Evolutionary conservation across 2,797 vertebrate species (phyloP).

Genomic region (Poeciliopsis turneri): DNA sequence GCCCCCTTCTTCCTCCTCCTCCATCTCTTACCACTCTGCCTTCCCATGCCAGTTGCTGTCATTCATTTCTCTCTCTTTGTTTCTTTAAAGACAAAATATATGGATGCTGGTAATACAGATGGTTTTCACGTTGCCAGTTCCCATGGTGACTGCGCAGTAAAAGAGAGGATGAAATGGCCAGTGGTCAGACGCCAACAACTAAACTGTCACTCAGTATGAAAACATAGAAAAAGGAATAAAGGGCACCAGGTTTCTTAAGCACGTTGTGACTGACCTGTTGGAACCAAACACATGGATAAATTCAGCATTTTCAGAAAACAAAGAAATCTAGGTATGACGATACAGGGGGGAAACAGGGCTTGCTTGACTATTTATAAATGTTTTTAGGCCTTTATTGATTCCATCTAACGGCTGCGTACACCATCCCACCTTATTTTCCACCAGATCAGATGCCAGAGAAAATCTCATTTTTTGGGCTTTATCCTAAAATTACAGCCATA

Average conservation of each 20-base stretch:
- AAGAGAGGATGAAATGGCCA: constrained; percentile 41
- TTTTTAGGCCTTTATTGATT: not conserved
- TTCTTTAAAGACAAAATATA: constrained; percentile 35
- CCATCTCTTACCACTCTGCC: constrained; percentile 1
- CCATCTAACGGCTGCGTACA: no score
- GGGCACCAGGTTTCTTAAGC: constrained; percentile 6
- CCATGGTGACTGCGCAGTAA: constrained; percentile 62
- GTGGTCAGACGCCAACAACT: constrained; percentile 28
- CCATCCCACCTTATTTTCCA: no score
- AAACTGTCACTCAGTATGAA: constrained; percentile 23
- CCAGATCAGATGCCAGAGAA: no score
- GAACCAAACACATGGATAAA: not conserved
- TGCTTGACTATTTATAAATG: constrained; percentile 3
- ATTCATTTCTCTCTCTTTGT: constrained; percentile 39
- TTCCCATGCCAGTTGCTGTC: constrained; percentile 22
- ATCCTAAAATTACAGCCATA: not conserved
- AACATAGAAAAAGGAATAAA: constrained; percentile 17
- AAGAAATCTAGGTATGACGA: not conserved
- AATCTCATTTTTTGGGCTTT: not conserved
- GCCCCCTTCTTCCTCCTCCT: constrained; percentile 8
- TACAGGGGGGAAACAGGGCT: not conserved
- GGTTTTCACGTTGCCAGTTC: constrained; percentile 63
- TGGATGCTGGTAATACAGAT: constrained; percentile 58
- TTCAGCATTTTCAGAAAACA: not conserved
- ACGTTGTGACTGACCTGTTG: not conserved